Base-by-base conservation (phyloP, 2,888 invertebrate genomes). In the Drosophila diplacantha region DNA sequence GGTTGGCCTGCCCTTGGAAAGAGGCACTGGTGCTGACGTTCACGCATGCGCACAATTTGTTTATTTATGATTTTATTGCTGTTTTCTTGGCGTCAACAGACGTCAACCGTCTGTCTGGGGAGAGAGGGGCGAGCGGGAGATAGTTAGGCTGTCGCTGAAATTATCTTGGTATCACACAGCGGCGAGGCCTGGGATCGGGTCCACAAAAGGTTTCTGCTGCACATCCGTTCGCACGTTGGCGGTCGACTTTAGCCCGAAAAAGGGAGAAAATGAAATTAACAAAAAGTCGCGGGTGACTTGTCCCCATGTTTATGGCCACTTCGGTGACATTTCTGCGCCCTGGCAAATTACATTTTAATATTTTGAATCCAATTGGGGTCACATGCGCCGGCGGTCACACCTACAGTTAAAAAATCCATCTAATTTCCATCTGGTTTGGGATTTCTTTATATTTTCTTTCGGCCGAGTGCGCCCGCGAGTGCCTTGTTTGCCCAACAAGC, bases 1-100 rank as follows among this genome's bases (percentile, higher is more conserved):
- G 49, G 47, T 18, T 35, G 43, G 37, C 60, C 49, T 58, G 78
- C 83, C 78, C 78, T 78, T 78, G 83, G 66, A 52, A 68, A 59
- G 34, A 61, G 62, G 39, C 60, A 56, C 59, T 46, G 67, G 55
- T 47, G 57, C 37, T 68, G 67, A 60, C 60, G 68, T 60, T 60
- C 77, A 78, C 81, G 76, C 83, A 80, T 80, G 81, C 83, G 66
- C 65, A 77, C 73, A 80, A 75, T 81, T 79, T 83, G 77, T 82
- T 78, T 82, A 73, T 66, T 73, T 80, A 74, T 68, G 74, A 74
- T 69, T 76, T 79, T 81, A 81, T 83, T 71, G 81, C 69, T 83
- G 72, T 75, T 81, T 60, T 83, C 72, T 65, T 54, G 65, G 57
- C 47, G 70, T 39, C 65, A 80, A 74, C 60, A 79, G 38, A 43